Evolutionary conservation across 2,113 vertebrate species (phyloP), one percentile per base, ranked within the genome.

Genomic region (Lethenteron camtschaticum): DNA sequence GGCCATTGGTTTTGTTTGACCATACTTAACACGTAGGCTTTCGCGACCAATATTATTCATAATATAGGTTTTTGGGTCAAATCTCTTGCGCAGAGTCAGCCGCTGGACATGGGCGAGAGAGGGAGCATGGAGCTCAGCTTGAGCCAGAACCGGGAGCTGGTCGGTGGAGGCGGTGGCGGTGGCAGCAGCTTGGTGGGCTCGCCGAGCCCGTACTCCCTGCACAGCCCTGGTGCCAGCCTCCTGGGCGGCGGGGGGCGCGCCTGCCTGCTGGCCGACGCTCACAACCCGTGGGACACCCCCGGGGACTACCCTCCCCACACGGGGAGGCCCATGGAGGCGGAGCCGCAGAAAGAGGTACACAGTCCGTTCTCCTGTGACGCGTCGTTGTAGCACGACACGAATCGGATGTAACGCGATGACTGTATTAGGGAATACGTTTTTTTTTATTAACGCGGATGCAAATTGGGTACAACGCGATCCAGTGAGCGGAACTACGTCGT

Each of bases 181-280:
- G 63, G n/a, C 9, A 66, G 63, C 24, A 24, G 63, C 24, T 24
- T 66, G 10, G 63, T 66, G 8, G 63, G 63, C 10, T 66, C 63
- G n/a, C 63, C 63, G 10, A 66, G n/a, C 10, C 63, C n/a, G n/a
- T 66, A 66, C 63, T 10, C 63, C 8, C 63, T 66, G 10, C 63
- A 66, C 63, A 66, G 63, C 24, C 63, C 63, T 24, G 24, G 63
- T 11, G 63, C 63, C 10, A 24, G 63, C n/a, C n/a, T 66, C n/a
- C 63, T 66, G n/a, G 63, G n/a, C n/a, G 63, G 63, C 10, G 63
- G 63, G n/a, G 63, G 63, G n/a, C 63, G 63, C 63, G 24, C n/a
- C 8, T 66, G 63, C 63, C 24, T 66, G 3, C 63, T 66, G 9
- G 63, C 63, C 24, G 63, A 66, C n/a, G 9, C 63, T 9, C 63